Base-by-base conservation (phyloP, 30 jellyfish, hydroid and myxozoan genomes). In the Catostylus mosaicus region DNA sequence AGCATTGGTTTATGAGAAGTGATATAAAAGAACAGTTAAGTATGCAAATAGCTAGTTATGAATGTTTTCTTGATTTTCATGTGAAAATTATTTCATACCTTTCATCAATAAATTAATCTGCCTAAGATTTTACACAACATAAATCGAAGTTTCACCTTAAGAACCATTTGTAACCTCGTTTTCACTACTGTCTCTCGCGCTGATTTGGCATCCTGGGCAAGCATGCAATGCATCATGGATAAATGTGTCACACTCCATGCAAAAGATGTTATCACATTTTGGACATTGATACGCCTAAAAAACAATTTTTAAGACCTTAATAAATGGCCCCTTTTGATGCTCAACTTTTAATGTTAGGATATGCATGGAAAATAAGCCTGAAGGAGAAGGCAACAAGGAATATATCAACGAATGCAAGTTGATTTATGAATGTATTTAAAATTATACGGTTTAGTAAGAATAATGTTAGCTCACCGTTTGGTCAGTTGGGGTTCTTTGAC, bases 181-280 rank as follows among this genome's bases (percentile, higher is more conserved):
- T 52, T 50, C 86, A 16, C 9, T 12, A n/a, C n/a, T 5, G n/a
- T n/a, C 36, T 22, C 64, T 35, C 6, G 84, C 29, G 37, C 73
- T 36, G 48, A 89, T 90, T 30, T 43, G 88, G 56, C 98, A 93
- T 35, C 97, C 98, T 14, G 98, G 98, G 64, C 98, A 93, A 18
- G 97, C 59, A 38, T 87, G 97, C 45, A 93, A 50, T 2, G 98
- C 89, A 40, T 93, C 98, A 54, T 93, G 98, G 59, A 84, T 88
- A 73, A 88, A 87, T 33, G 89, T 22, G 57, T 93, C 98, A 66
- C 98, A 93, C 73, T 93, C 98, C 43, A 65, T 79, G 82, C 98
- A 93, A 70, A 81, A 88, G 26, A 74, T 34, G n/a, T 51, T 35
- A 2, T 65, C 78, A 33, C 98, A 93, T 46, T 85, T 80, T n/a